Base-by-base conservation (phyloP, 2,797 vertebrate genomes). In the Alfaro cultratus region DNA sequence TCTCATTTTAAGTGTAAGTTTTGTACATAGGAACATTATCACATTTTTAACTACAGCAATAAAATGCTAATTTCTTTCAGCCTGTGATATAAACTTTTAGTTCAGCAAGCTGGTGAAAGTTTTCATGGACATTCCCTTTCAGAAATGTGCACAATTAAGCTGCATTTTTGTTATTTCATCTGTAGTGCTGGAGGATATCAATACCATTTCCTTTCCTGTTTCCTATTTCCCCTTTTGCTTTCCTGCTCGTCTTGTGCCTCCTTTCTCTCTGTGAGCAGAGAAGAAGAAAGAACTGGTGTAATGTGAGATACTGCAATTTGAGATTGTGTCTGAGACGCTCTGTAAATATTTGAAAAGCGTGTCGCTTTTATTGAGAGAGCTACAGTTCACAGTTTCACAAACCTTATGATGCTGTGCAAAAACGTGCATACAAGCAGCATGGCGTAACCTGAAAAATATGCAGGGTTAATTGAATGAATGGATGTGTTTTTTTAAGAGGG, bases 171-270 rank as follows among this genome's bases (percentile, higher is more conserved):
- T 80, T 64, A 74, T 78, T 74, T 74, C 15, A 81, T 79, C 43
- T 86, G 74, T 29, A 43, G 41, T 45, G 46, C 72, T 70, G 57
- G 71, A 79, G 75, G 80, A 85, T 80, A 75, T 77, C 60, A 79
- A n/a, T 82, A 18, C 16, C n/a, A 79, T 81, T 87, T 85, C 34
- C 77, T 75, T 87, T 87, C 74, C 73, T 80, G 77, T 83, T 86
- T 86, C 57, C 64, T 78, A 73, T 74, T 85, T 84, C 73, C 72
- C 29, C 9, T 9, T 82, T 10, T 18, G 64, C 29, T 57, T 76
- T 21, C 39, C 39, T 55, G 75, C 74, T 81, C 11, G 49, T 70
- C 71, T 2, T 51, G 21, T 29, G 29, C 67, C 72, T 79, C 29
- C 15, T 29, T 51, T 41, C 13, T 80, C 0, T 57, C 45, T 34